These are phyloP conservation scores for Dasypolia templi DNA, from an alignment of 2,888 invertebrate species.

Conservation along the genomic window DNA sequence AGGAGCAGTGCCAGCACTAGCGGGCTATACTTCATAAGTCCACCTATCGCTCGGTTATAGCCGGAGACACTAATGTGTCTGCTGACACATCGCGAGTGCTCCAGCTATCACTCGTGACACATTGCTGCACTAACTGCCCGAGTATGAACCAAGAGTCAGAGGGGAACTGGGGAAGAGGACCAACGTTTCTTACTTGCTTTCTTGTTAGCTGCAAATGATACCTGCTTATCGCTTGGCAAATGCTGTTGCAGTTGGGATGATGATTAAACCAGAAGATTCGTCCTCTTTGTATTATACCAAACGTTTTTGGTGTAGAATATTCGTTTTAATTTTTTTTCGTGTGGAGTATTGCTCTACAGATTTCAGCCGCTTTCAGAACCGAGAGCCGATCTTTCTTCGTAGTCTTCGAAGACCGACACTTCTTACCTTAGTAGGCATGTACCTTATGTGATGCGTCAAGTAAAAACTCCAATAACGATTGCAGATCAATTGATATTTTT, in stretches of 20 bases:
- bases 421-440: too few species aligned
- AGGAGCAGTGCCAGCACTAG: constrained; percentile 58
- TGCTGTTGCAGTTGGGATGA: background rate
- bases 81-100: constrained; percentile 48
- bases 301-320: background rate
- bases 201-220: background rate
- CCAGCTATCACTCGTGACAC: constrained; percentile 38
- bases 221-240: background rate
- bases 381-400: background rate
- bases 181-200: background rate
- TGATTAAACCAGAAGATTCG: background rate
- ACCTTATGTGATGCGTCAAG: background rate
- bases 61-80: constrained; percentile 60
- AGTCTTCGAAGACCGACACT: background rate
- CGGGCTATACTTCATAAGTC: constrained; percentile 44
- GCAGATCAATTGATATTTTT: background rate
- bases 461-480: background rate
- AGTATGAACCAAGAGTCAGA: background rate
- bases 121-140: constrained; percentile 24
- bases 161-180: background rate
- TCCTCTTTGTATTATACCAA: too few species aligned
- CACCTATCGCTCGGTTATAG: constrained; percentile 44
- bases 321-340: background rate
- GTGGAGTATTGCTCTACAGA: background rate
- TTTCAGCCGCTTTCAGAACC: background rate